Conservation (phyloP, 2,888 invertebrate genomes). For the Dicycla oo region DNA sequence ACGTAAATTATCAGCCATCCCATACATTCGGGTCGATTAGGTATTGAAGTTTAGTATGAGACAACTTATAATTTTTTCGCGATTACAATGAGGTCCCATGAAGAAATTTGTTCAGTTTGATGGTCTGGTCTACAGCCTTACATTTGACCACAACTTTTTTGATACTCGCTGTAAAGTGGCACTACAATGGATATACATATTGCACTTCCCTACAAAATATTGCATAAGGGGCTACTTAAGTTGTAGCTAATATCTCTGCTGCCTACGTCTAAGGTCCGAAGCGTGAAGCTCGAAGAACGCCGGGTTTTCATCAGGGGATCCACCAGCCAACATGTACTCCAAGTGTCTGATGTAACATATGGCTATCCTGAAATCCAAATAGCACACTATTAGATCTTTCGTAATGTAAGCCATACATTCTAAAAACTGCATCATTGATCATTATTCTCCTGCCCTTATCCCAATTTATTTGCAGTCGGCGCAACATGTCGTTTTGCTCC, state of each 20-base stretch:
- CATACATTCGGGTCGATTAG: too few relatives aligned
- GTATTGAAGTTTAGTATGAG: too few relatives aligned
- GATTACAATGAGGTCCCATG: too few relatives aligned
- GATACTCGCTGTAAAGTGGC: background rate
- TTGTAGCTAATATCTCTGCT: constrained; percentile 70
- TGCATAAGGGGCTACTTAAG: background rate
- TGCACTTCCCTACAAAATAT: background rate
- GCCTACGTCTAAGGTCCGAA: constrained; percentile 77
- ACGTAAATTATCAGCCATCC: too few relatives aligned
- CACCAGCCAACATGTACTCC: constrained; percentile 90
- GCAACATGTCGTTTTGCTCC: background rate
- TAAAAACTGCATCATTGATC: background rate
- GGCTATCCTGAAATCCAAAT: constrained; percentile 90
- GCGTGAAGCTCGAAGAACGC: constrained; percentile 80
- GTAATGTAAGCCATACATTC: background rate
- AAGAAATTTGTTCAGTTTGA: too few relatives aligned
- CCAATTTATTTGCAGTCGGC: background rate
- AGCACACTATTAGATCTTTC: background rate
- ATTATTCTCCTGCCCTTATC: background rate
- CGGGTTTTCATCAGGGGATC: constrained; percentile 79
- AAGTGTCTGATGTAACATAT: constrained; percentile 94
- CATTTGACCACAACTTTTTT: too few relatives aligned
- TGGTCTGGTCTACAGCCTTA: too few relatives aligned
- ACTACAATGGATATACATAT: background rate
- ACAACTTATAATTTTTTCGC: too few relatives aligned